phyloP scores from a whole-genome alignment of 2,797 vertebrate genomes.

The Simalia tracyae region DNA sequence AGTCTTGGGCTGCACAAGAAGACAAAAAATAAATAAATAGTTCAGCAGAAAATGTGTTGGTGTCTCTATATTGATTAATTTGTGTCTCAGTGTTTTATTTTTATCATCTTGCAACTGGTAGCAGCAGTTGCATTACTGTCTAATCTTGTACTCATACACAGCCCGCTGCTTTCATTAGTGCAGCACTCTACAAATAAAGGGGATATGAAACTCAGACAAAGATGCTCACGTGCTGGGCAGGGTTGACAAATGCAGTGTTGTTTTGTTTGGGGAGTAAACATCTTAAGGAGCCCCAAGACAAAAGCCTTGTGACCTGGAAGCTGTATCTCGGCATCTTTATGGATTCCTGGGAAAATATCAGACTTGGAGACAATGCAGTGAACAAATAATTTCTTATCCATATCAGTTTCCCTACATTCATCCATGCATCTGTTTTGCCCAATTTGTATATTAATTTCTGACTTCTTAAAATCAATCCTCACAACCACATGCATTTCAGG shows the following conservation, averaged over 20 bases:
- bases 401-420: no score
- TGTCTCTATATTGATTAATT: conserved; percentile 4
- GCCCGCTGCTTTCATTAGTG: background rate
- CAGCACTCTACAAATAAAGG: background rate
- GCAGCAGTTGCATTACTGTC: background rate
- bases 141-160: background rate
- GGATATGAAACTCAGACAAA: background rate
- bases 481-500: no score
- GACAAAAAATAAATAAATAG: conserved; percentile 19
- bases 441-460: no score
- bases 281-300: background rate
- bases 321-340: background rate
- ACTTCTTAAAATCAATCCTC: no score
- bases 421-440: no score
- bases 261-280: background rate
- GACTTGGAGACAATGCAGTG: background rate
- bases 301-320: background rate
- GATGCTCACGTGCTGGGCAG: background rate
- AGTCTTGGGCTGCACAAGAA: conserved; percentile 10
- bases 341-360: background rate
- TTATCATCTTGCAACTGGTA: conserved; percentile 53
- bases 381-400: background rate
- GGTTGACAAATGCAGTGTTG: background rate
- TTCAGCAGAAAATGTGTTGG: conserved; percentile 29
- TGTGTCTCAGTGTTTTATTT: conserved; percentile 52